Conservation (phyloP, 92 coral and sea anemone genomes). For the Chrysogorgia sp. region DNA sequence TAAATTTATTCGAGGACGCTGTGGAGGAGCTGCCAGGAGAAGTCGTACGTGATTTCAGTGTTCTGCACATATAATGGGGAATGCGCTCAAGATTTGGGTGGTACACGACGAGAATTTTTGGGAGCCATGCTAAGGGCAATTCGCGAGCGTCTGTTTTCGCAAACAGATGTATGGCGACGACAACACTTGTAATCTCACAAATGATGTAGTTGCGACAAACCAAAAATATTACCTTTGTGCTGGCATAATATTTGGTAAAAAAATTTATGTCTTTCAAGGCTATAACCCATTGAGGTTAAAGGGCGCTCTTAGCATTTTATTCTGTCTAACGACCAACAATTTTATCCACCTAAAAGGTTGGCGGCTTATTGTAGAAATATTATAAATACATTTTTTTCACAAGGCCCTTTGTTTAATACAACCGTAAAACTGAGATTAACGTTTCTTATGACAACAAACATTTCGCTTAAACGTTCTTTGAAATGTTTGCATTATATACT, state of each 20-base stretch:
- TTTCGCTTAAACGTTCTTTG: too few relatives aligned
- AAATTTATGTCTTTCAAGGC: background rate
- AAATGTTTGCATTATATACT: too few relatives aligned
- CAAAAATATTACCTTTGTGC: conserved; percentile 22
- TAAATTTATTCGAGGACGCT: conserved; percentile 8
- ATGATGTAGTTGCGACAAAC: conserved; percentile 13
- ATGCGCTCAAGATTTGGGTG: conserved; percentile 45
- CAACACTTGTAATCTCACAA: conserved; percentile 4
- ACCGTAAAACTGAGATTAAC: too few relatives aligned
- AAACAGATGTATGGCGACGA: conserved; percentile 2
- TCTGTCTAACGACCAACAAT: too few relatives aligned
- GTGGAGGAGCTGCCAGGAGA: conserved; percentile 36
- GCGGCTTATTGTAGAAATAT: too few relatives aligned
- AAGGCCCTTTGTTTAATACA: too few relatives aligned
- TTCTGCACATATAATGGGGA: conserved; percentile 30
- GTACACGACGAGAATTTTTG: conserved; percentile 57
- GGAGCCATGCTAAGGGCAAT: conserved; percentile 37
- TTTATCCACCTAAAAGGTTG: too few relatives aligned
- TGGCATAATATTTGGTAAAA: conserved; percentile 1
- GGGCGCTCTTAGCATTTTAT: too few relatives aligned
- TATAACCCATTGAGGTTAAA: too few relatives aligned
- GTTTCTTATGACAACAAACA: too few relatives aligned
- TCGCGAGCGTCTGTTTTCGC: conserved; percentile 39
- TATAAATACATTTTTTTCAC: too few relatives aligned
- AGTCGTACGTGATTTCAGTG: conserved; percentile 20